phyloP scores from a whole-genome alignment of 1,140 invertebrate species.

The Drosophila tropicalis region DNA sequence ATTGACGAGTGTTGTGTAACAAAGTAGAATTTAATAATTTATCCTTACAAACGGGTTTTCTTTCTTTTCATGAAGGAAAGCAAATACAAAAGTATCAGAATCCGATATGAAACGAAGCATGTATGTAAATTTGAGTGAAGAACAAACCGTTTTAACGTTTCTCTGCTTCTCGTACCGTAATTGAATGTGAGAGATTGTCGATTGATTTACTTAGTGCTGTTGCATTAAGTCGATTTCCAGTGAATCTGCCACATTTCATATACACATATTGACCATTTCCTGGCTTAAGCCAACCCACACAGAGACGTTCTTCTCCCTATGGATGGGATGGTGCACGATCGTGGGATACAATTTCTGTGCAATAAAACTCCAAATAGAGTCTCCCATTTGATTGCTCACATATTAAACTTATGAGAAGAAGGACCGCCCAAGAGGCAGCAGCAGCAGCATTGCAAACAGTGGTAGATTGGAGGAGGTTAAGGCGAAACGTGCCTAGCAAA shows the following conservation, averaged over 20 bases:
- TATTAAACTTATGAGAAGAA: constrained; percentile 13
- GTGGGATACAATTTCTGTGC: constrained; percentile 13
- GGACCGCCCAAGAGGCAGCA: neutral
- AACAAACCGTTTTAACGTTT: too few species aligned
- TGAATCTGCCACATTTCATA: constrained; percentile 12
- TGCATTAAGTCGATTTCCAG: constrained; percentile 8
- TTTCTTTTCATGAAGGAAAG: neutral
- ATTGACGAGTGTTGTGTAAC: too few species aligned
- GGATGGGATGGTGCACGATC: constrained; percentile 6
- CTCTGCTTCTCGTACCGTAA: neutral
- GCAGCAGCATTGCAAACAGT: neutral
- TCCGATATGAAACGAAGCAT: too few species aligned
- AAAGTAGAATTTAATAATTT: neutral
- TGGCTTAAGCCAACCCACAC: constrained; percentile 3
- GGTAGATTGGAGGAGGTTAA: neutral
- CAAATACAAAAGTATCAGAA: too few species aligned
- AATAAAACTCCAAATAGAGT: constrained; percentile 14
- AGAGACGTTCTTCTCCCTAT: constrained; percentile 11
- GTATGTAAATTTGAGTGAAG: too few species aligned
- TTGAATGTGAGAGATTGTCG: neutral
- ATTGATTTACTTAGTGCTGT: constrained; percentile 13
- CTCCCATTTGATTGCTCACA: constrained; percentile 13
- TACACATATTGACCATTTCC: constrained; percentile 12
- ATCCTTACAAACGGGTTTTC: too few species aligned
- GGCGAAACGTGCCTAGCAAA: constrained; percentile 57